Base-by-base conservation (phyloP, 2,113 vertebrate species). In the Gasterosteus aculeatus region DNA sequence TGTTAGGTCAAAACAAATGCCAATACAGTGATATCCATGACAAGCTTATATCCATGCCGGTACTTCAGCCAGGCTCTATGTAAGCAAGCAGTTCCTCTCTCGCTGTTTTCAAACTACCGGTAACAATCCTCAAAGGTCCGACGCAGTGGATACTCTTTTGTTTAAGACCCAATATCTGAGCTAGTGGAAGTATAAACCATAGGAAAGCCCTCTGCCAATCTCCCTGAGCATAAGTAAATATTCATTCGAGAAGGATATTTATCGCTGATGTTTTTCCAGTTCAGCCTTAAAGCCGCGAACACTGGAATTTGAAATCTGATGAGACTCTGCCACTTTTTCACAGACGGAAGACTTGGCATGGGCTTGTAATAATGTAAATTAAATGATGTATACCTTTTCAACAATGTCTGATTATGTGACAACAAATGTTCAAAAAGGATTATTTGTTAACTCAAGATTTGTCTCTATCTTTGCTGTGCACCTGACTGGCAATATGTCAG, bases 201-300 rank as follows among this genome's bases (percentile, higher is more conserved):
- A 14, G 71, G 47, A 66, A 70, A 51, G 39, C 29, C 56, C 71
- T 75, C 58, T 56, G 77, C 69, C 69, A 78, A 58, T 78, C 16
- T 53, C 10, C 0, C 60, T 31, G 46, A 76, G 35, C 19, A 12
- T 12, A 72, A 71, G 59, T 66, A 85, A 83, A 87, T 85, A 85
- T 87, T 85, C 85, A 85, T 76, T 63, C 54, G 29, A 73, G 59
- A 26, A 47, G 63, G 68, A 76, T 59, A 82, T 88, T 81, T 83
- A 58, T 75, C 74, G 78, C 44, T 4, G 58, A 51, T 35, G 33
- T 53, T 82, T 83, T 71, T 58, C 49, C 68, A 65, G 51, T 75
- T 74, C 54, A 64, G 44, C 69, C 57, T 51, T 10, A 39, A 70
- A 77, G 69, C 51, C 79, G 64, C 44, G 9, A 35, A 75, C 42